Evolutionary conservation across 2,797 vertebrate species (phyloP).

Genomic region (Sternarchorhynchus goeldii): DNA sequence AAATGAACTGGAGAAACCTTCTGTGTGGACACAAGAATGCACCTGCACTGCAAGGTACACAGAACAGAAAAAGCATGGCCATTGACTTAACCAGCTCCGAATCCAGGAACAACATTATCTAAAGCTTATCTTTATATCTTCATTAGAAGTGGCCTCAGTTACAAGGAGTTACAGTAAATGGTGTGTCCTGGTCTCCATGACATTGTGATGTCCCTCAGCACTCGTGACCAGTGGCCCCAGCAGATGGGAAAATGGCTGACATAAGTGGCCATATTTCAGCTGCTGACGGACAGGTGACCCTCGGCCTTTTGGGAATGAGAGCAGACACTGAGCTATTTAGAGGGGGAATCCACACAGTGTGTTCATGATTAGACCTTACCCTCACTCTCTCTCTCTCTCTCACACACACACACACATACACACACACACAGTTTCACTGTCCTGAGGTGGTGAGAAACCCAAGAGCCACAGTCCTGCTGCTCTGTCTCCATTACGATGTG

Average conservation of each 20-base stretch:
- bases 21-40: too few relatives aligned
- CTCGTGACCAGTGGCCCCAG: constrained; percentile 13
- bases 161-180: too few relatives aligned
- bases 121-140: too few relatives aligned
- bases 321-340: constrained; percentile 21
- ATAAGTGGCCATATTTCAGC: constrained; percentile 56
- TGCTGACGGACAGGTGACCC: constrained; percentile 65
- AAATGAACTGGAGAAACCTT: too few relatives aligned
- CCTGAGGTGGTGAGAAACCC: constrained; percentile 35
- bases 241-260: constrained; percentile 50
- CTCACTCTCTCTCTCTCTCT: constrained; percentile 4
- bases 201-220: too few relatives aligned
- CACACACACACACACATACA: constrained; percentile 20
- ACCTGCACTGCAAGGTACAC: too few relatives aligned
- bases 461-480: neutral
- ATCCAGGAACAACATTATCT: too few relatives aligned
- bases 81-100: too few relatives aligned
- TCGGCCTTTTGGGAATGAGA: constrained; percentile 39
- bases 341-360: constrained; percentile 21
- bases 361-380: constrained; percentile 43
- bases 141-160: too few relatives aligned
- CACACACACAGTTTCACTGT: constrained; percentile 22
- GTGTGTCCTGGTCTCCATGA: too few relatives aligned
- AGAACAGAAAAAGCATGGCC: too few relatives aligned
- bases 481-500: constrained; percentile 40